Base-by-base conservation (phyloP, 64 coral and sea anemone species). In the Actinia equina region DNA sequence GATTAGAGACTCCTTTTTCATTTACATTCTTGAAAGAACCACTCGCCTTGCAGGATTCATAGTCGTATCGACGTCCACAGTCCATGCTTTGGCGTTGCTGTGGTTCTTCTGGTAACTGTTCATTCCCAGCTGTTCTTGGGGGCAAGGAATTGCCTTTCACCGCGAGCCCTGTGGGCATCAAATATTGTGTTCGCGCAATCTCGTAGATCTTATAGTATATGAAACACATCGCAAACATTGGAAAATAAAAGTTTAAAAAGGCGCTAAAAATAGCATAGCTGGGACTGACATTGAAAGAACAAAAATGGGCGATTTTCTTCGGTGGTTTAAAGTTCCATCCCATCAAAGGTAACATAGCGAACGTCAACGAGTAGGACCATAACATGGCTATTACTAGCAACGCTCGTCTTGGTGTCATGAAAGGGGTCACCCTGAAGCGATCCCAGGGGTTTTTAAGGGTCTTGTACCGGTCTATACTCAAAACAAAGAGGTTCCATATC, bases 391-490 rank as follows among this genome's bases (percentile, higher is more conserved):
- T 86, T 44, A 87, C 79, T 58, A 96, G 11, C n/a, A 93, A 42
- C 14, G 94, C 94, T n/a, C 88, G 79, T 84, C 89, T 93, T 16
- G 82, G 44, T 13, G 94, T 96, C 91, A 96, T 93, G 30, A 96
- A 96, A 69, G 89, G 57, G 82, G 84, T 46, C 49, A 86, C 87
- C 1, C 56, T 89, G 43, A 93, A 96, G 22, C 89, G 84, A 81
- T 92, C 92, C 53, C 91, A 78, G 22, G 94, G 94, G 65, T 96
- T 90, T 9, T 86, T 96, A 15, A 96, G 85, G 17, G 79, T 96
- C 71, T 93, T 96, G 76, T 96, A 96, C 1, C 94, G 87, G 69
- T 96, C 94, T 25, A 96, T 84, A 83, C 94, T 96, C 49, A 96
- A 86, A 8, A 89, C 88, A 45, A 96, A 82, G 16, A 96, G 91